A percentile compares a stretch with the other conserved stretches of the same genome.
Conservation (phyloP, 2,113 vertebrate species). For the Okapia johnstoni region DNA sequence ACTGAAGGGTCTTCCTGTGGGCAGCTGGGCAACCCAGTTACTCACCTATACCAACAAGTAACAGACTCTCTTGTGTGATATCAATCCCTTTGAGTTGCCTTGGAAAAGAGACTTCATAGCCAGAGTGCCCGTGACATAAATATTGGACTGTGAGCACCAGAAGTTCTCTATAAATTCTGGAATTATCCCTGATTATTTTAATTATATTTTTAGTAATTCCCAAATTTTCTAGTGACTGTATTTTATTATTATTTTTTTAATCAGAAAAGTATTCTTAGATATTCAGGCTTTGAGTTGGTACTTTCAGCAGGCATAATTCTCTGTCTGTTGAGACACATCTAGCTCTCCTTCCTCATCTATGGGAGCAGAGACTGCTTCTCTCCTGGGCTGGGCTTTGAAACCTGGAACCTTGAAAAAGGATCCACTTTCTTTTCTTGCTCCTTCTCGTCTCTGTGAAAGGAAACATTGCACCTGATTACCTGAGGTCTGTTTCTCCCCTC, state of each 20-base stretch:
- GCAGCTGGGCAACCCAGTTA: too few relatives aligned
- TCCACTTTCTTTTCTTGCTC: background rate
- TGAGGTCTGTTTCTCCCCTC: background rate
- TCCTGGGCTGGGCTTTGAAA: background rate
- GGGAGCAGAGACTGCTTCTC: background rate
- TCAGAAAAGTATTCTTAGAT: background rate
- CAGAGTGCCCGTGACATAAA: background rate
- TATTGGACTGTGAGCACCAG: background rate
- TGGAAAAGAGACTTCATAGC: background rate
- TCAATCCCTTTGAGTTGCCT: background rate
- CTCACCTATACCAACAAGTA: background rate
- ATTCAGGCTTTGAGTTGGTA: background rate
- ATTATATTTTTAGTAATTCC: background rate
- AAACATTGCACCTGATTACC: background rate
- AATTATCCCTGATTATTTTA: background rate
- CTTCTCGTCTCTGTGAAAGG: background rate
- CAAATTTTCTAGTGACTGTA: background rate
- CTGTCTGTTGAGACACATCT: background rate
- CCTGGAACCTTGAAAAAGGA: background rate
- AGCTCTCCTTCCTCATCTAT: background rate
- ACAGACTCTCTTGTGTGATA: background rate
- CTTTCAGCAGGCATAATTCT: background rate
- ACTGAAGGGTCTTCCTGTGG: background rate
- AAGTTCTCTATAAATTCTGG: background rate
- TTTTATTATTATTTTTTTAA: background rate